These are phyloP conservation scores for Sarcophaga variegata DNA, from an alignment of 2,888 invertebrate genomes.

Conservation along the genomic window DNA sequence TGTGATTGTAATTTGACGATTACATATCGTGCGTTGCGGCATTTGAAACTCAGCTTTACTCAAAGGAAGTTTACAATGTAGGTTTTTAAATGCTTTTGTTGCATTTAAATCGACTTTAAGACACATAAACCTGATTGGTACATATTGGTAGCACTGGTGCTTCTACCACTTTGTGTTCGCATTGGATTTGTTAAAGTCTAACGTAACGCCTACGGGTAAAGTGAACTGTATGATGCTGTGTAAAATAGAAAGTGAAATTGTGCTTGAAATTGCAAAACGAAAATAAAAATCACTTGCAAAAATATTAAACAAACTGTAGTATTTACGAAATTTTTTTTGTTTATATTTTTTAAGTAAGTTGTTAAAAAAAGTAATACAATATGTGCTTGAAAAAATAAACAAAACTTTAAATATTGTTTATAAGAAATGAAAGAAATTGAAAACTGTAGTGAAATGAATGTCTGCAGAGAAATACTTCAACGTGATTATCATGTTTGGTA, in stretches of 20 bases:
- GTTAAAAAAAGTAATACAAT: neutral
- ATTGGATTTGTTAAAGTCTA: no score
- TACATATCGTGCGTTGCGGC: no score
- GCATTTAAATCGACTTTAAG: no score
- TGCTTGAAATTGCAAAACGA: constrained; percentile 8
- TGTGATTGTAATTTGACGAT: no score
- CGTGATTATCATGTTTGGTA: neutral
- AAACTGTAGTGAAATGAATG: neutral
- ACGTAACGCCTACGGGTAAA: no score
- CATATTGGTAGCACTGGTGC: no score
- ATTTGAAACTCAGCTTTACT: no score
- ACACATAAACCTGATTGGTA: no score
- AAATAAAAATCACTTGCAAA: constrained; percentile 45
- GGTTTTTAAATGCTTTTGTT: no score
- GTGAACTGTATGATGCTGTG: neutral
- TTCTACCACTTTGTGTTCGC: no score
- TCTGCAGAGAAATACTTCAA: neutral
- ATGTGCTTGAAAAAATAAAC: constrained; percentile 16
- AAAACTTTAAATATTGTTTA: neutral
- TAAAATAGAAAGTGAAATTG: constrained; percentile 47
- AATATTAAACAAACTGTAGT: constrained; percentile 15
- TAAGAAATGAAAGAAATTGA: neutral
- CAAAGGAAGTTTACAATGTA: no score
- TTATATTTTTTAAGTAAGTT: neutral
- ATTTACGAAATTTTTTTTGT: neutral